Conservation (phyloP, 1,140 invertebrate genomes). For the Spodoptera litura region DNA sequence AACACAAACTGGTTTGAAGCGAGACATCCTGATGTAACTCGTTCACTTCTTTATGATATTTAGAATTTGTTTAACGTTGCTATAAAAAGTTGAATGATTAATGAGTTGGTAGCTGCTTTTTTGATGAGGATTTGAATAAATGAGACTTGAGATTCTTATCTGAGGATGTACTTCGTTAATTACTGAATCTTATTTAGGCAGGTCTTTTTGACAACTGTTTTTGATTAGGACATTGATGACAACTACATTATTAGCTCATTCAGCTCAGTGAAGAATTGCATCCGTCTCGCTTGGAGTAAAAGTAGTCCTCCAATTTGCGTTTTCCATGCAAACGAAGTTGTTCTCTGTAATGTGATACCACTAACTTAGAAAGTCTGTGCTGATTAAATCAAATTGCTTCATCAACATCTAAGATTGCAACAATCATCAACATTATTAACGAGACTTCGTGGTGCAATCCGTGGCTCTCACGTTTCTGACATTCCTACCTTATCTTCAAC, state of each 20-base stretch:
- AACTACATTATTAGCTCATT: too few relatives aligned
- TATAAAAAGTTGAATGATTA: slow-evolving; percentile 26
- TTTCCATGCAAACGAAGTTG: slow-evolving; percentile 4
- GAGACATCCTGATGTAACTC: slow-evolving; percentile 38
- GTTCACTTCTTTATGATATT: slow-evolving; percentile 11
- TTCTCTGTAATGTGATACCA: slow-evolving; percentile 41
- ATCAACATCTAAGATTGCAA: slow-evolving; percentile 43
- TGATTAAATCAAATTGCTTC: slow-evolving; percentile 48
- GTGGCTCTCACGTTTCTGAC: background rate
- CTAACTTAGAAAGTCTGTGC: slow-evolving; percentile 43
- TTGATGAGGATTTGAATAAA: slow-evolving; percentile 1
- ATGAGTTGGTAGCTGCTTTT: slow-evolving; percentile 22
- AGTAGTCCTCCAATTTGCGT: slow-evolving; percentile 11
- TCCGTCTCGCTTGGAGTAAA: background rate
- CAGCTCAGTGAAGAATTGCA: background rate
- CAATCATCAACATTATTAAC: slow-evolving; percentile 40
- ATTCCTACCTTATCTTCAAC: slow-evolving; percentile 21
- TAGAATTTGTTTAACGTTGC: slow-evolving; percentile 35
- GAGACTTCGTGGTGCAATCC: background rate
- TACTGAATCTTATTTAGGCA: background rate
- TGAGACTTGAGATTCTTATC: background rate
- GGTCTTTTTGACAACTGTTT: background rate
- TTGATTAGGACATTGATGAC: background rate
- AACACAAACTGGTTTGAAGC: slow-evolving; percentile 42
- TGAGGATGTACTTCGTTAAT: background rate